These are phyloP conservation scores for Manis pentadactyla DNA, from an alignment of 2,797 vertebrate genomes.

Conservation along the genomic window DNA sequence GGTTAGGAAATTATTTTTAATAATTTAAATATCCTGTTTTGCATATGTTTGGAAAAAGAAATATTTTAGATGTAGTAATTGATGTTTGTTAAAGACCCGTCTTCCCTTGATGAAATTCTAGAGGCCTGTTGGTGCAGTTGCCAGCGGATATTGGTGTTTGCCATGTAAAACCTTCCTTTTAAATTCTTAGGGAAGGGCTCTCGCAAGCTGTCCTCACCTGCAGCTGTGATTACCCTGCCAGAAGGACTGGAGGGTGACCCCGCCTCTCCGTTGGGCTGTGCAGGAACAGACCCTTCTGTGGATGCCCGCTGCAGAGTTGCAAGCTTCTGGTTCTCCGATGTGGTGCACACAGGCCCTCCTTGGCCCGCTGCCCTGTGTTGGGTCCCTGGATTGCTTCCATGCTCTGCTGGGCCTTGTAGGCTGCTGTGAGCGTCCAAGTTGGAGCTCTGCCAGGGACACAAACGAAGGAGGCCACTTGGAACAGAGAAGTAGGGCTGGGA, in stretches of 20 bases:
- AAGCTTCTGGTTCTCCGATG: neutral
- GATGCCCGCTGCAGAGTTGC: neutral
- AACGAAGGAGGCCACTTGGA: neutral
- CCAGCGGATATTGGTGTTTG: neutral
- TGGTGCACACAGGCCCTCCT: neutral
- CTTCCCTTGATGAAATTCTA: neutral
- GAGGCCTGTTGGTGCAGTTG: neutral
- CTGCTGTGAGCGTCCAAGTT: neutral
- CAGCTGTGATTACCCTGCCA: neutral
- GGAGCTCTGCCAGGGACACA: neutral
- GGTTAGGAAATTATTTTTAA: neutral
- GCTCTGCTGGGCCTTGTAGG: neutral
- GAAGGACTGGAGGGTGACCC: neutral
- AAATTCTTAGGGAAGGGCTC: neutral
- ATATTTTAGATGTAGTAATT: neutral
- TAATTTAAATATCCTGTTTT: neutral
- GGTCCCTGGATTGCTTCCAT: neutral
- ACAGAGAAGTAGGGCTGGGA: accelerated
- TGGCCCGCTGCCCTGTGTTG: neutral
- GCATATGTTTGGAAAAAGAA: neutral
- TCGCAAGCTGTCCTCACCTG: neutral
- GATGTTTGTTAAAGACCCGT: neutral
- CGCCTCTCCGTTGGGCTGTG: neutral
- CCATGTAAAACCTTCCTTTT: neutral
- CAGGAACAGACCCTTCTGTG: neutral